Conservation (phyloP, 2,113 vertebrate species). For the Emydocephalus ijimae region DNA sequence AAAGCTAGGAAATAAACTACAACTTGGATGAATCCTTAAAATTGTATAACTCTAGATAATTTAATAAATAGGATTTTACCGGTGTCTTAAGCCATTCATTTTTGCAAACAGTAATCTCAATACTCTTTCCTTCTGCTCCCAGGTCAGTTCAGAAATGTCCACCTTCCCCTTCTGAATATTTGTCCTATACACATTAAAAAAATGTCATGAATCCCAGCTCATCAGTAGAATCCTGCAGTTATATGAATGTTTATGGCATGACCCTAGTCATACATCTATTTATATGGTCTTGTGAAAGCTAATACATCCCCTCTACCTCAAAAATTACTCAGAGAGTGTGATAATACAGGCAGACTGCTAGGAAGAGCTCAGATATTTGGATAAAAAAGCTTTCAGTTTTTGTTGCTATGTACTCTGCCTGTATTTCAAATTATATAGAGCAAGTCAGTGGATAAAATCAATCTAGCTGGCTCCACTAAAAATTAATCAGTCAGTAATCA, state of each 20-base stretch:
- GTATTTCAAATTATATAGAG: not conserved
- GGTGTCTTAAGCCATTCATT: slow-evolving; percentile 76
- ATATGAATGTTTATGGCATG: not conserved
- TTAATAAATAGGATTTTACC: slow-evolving; percentile 63
- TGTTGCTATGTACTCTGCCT: not conserved
- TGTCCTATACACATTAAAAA: slow-evolving; percentile 58
- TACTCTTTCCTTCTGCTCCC: slow-evolving; percentile 87
- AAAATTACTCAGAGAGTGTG: not conserved
- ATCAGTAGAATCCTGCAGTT: not conserved
- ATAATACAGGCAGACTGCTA: not conserved
- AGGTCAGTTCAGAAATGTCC: slow-evolving; percentile 80
- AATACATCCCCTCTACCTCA: not conserved
- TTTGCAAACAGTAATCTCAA: slow-evolving; percentile 84
- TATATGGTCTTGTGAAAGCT: not conserved
- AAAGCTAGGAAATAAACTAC: not conserved
- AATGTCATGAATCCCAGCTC: not conserved
- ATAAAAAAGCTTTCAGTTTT: not conserved
- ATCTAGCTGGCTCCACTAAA: not conserved
- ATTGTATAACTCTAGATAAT: not conserved
- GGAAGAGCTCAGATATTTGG: not conserved
- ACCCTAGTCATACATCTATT: not conserved
- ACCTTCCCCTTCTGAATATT: slow-evolving; percentile 65
- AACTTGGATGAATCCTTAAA: not conserved
- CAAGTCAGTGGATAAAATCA: not conserved
- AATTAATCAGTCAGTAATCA: not conserved